phyloP scores from a whole-genome alignment of 2,888 invertebrate species.

The Philereme vetulata region DNA sequence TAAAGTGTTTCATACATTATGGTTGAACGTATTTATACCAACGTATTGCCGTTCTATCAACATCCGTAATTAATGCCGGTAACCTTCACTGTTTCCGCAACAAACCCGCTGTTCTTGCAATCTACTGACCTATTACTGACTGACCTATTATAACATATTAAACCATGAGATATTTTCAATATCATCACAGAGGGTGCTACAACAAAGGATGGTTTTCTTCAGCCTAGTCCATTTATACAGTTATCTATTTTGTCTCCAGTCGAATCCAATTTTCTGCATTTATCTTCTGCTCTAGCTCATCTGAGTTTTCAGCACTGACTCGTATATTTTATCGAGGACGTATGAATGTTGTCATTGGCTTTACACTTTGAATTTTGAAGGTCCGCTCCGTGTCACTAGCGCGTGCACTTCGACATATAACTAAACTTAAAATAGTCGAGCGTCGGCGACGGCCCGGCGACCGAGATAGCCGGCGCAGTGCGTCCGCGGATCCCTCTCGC shows the following conservation, averaged over 20 bases:
- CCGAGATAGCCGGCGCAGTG: conserved; percentile 80
- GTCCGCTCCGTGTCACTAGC: conserved; percentile 68
- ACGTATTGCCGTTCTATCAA: conserved; percentile 9
- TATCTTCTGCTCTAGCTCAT: neutral
- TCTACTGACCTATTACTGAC: conserved; percentile 8
- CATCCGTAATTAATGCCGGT: conserved; percentile 22
- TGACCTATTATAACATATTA: too few relatives aligned
- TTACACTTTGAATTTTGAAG: conserved; percentile 59
- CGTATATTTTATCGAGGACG: conserved; percentile 31
- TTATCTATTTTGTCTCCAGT: neutral
- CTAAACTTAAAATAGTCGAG: conserved; percentile 81
- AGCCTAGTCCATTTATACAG: conserved; percentile 41
- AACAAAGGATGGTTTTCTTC: conserved; percentile 24
- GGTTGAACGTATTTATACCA: conserved; percentile 13
- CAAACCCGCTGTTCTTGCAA: conserved; percentile 32
- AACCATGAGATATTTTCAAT: too few relatives aligned
- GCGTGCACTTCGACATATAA: conserved; percentile 81
- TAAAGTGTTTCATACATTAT: conserved; percentile 9
- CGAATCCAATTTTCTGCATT: neutral
- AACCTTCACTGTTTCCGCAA: conserved; percentile 50
- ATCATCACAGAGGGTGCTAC: too few relatives aligned
- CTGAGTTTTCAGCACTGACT: conserved; percentile 19
- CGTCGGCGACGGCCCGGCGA: conserved; percentile 75
- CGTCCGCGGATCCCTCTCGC: conserved; percentile 77
- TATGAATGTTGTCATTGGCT: conserved; percentile 50